These are phyloP conservation scores for Cyclophora albipunctata DNA, from an alignment of 2,888 invertebrate genomes.

Conservation along the genomic window DNA sequence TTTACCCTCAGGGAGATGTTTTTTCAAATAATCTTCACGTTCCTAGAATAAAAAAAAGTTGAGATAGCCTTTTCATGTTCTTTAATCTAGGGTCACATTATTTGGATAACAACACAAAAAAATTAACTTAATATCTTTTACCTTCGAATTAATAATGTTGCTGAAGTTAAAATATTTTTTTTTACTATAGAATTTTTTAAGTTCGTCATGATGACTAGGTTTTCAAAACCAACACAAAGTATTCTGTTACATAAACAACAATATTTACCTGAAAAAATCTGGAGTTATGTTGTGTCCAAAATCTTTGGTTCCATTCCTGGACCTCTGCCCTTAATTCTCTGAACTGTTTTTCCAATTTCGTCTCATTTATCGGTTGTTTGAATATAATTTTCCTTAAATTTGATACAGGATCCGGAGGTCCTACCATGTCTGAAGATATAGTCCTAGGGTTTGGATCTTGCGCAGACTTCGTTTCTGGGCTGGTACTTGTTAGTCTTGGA, in stretches of 20 bases:
- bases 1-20: slow-evolving; percentile 60
- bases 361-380: slow-evolving; percentile 79
- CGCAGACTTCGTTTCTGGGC: slow-evolving; percentile 42
- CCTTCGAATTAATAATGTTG: too few species aligned
- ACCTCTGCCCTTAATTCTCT: slow-evolving; percentile 80
- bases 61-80: slow-evolving; percentile 4
- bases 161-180: too few species aligned
- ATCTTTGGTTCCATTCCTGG: slow-evolving; percentile 88
- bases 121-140: too few species aligned
- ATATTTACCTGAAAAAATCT: slow-evolving; percentile 77
- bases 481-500: slow-evolving; percentile 33
- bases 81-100: slow-evolving; percentile 3
- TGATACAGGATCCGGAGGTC: slow-evolving; percentile 87
- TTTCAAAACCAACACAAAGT: too few species aligned
- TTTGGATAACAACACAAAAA: too few species aligned
- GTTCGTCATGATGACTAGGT: too few species aligned
- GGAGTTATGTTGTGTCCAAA: slow-evolving; percentile 88
- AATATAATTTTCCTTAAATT: slow-evolving; percentile 85
- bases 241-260: slow-evolving; percentile 2
- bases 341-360: slow-evolving; percentile 77
- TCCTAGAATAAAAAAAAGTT: slow-evolving; percentile 49
- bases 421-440: slow-evolving; percentile 78
- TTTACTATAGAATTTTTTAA: too few species aligned
- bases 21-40: slow-evolving; percentile 72
- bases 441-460: slow-evolving; percentile 55